phyloP scores from a whole-genome alignment of 2,797 vertebrate species.

The Zalophus californianus region DNA sequence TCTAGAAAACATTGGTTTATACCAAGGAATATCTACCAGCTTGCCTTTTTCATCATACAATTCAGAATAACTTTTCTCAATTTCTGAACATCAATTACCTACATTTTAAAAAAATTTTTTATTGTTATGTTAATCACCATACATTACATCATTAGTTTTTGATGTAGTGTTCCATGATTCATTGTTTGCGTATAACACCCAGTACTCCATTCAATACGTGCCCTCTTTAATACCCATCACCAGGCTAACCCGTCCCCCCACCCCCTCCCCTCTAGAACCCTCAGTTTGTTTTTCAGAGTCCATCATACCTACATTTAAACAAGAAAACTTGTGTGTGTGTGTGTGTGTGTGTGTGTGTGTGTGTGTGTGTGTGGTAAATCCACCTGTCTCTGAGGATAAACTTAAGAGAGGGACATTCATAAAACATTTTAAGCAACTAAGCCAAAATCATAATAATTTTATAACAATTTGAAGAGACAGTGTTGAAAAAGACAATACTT shows the following conservation, averaged over 20 bases:
- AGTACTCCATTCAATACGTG: too few relatives aligned
- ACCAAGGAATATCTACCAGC: background rate
- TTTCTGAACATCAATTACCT: background rate
- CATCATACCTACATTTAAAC: background rate
- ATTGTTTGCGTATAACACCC: too few relatives aligned
- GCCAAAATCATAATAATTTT: background rate
- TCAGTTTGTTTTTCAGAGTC: too few relatives aligned
- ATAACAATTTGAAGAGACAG: background rate
- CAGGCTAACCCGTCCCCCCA: too few relatives aligned
- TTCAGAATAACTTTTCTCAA: conserved; percentile 42
- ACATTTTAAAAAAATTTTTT: background rate
- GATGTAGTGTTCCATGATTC: too few relatives aligned
- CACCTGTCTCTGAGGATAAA: background rate
- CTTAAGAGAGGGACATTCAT: conserved; percentile 5
- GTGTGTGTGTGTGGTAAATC: background rate
- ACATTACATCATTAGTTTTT: too few relatives aligned
- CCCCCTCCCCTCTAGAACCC: too few relatives aligned
- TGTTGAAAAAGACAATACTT: background rate
- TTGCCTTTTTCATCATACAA: background rate
- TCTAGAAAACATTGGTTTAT: conserved; percentile 31
- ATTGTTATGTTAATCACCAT: too few relatives aligned
- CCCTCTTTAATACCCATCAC: too few relatives aligned
- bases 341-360: background rate
- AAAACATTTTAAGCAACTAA: conserved; percentile 20
- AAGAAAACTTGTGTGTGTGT: background rate